These are phyloP conservation scores for Camelus dromedarius DNA, from an alignment of 2,113 vertebrate species.

Conservation along the genomic window DNA sequence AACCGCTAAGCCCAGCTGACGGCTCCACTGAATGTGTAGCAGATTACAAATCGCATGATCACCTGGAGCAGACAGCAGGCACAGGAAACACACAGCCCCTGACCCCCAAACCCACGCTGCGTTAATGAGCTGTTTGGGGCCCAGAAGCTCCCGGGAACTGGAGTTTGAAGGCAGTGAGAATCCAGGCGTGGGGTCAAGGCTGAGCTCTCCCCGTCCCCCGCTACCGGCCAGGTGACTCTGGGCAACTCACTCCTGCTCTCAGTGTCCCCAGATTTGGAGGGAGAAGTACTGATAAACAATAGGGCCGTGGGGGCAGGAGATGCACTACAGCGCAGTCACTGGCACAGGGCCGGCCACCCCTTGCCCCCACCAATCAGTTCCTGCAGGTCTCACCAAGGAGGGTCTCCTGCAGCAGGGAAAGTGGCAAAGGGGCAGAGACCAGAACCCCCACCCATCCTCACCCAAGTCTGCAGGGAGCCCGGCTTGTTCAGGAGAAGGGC, in stretches of 20 bases:
- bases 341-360: neutral
- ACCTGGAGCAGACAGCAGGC: neutral
- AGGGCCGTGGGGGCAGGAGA: neutral
- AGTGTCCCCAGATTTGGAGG: neutral
- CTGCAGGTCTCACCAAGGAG: neutral
- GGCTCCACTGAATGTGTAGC: neutral
- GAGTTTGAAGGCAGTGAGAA: neutral
- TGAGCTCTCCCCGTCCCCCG: neutral
- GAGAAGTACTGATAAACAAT: neutral
- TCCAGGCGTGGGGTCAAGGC: neutral
- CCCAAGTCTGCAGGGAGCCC: neutral
- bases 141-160: neutral
- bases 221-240: fast-evolving
- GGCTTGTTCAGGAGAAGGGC: neutral
- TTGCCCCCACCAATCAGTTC: neutral
- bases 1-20: fast-evolving
- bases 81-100: neutral
- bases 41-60: fast-evolving
- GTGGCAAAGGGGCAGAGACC: neutral
- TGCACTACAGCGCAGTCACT: fast-evolving
- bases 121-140: fast-evolving
- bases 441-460: neutral
- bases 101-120: neutral
- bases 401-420: too few relatives aligned
- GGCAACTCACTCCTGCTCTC: neutral